A percentile compares a stretch with the other conserved stretches of the same genome.
phyloP scores from a whole-genome alignment of 2,888 invertebrate genomes.

The Arrhopalites spinosus region DNA sequence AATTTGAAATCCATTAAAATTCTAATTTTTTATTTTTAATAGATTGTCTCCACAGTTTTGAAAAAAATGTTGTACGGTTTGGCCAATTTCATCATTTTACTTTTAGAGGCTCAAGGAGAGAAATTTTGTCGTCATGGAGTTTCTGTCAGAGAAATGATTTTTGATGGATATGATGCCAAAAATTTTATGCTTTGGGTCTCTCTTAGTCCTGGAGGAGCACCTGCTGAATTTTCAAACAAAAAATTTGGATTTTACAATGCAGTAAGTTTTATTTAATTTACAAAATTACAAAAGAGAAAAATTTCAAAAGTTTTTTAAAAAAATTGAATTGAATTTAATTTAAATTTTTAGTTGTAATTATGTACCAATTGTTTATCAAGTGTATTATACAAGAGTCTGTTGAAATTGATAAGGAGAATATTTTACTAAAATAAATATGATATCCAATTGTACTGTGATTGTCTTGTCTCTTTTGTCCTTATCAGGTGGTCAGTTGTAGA shows the following conservation, averaged over 20 bases:
- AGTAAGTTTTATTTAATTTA: conserved; percentile 28
- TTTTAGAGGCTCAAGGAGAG: conserved; percentile 12
- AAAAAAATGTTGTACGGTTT: not conserved
- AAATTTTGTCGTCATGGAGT: conserved; percentile 30
- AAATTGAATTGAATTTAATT: no score
- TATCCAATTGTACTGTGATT: no score
- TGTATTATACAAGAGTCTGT: no score
- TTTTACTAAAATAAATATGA: no score
- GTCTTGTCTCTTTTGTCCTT: no score
- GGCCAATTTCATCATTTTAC: conserved; percentile 12
- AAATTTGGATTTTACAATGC: conserved; percentile 44
- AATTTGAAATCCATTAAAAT: not conserved
- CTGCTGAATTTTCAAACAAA: conserved; percentile 36
- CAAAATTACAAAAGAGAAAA: not conserved
- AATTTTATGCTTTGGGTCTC: conserved; percentile 1
- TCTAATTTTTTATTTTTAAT: conserved; percentile 11
- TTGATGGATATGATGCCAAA: conserved; percentile 65
- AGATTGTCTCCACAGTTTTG: conserved; percentile 18
- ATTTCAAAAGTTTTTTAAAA: no score
- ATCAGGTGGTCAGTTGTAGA: no score
- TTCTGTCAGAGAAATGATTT: conserved; percentile 73
- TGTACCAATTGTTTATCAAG: no score
- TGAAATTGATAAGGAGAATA: no score
- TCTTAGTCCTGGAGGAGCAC: conserved; percentile 10
- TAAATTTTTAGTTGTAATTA: conserved; percentile 4